Conservation (phyloP, 1,140 invertebrate species). For the Orchesella cincta region DNA sequence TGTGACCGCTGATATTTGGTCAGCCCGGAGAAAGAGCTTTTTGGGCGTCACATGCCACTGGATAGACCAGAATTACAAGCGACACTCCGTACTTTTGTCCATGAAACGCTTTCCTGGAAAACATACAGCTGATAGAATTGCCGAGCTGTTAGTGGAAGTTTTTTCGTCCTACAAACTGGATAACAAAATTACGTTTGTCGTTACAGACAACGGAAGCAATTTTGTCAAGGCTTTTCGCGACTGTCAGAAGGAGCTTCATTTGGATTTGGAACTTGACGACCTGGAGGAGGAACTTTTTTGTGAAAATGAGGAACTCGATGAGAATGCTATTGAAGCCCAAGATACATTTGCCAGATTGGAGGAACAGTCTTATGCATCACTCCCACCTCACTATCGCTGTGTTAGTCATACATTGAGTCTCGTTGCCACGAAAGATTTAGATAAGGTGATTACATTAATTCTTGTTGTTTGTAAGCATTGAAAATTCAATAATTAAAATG, state of each 20-base stretch:
- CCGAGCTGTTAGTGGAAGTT: not conserved
- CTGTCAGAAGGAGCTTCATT: too few species aligned
- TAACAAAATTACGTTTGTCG: not conserved
- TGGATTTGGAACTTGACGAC: too few species aligned
- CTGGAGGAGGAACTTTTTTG: too few species aligned
- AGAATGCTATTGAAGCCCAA: not conserved
- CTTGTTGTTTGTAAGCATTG: too few species aligned
- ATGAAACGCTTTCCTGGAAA: not conserved
- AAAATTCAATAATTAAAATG: too few species aligned
- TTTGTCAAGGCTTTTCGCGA: constrained; percentile 25
- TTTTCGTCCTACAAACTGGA: not conserved
- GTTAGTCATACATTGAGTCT: constrained; percentile 32
- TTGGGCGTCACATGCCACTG: constrained; percentile 10
- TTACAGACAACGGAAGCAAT: constrained; percentile 24
- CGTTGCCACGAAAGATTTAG: constrained; percentile 30
- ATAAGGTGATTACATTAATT: too few species aligned
- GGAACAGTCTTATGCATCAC: not conserved
- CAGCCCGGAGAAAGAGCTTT: not conserved
- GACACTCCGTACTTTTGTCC: not conserved
- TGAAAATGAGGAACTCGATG: constrained; percentile 5
- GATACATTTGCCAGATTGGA: too few species aligned
- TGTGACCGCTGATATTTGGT: constrained; percentile 25
- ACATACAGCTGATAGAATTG: not conserved
- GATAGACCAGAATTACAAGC: not conserved
- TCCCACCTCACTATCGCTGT: constrained; percentile 25